These are phyloP conservation scores for Cossypha niveicapilla DNA, from an alignment of 2,797 vertebrate species.

Conservation along the genomic window DNA sequence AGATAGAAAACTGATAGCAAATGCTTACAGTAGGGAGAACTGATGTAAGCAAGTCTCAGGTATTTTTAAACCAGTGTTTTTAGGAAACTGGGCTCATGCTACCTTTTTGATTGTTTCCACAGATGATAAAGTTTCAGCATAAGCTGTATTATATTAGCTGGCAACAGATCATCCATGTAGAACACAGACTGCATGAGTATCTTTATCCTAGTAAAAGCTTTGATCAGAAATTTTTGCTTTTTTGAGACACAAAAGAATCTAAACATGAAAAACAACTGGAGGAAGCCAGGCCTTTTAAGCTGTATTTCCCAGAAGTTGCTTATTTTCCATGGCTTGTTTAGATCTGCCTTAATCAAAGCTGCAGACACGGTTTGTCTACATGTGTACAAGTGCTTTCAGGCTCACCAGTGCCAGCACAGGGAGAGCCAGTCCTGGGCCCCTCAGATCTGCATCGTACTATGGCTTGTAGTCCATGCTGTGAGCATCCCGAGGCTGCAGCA, in stretches of 20 bases:
- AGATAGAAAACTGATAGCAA: not conserved
- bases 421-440: not conserved
- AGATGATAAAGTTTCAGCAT: not conserved
- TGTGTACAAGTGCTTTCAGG: fast-evolving
- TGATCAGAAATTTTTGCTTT: not conserved
- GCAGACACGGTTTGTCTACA: not conserved
- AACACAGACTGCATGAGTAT: not conserved
- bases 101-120: not conserved
- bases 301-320: not conserved
- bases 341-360: not conserved
- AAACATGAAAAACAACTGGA: not conserved
- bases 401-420: not conserved
- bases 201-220: not conserved
- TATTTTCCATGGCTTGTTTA: not conserved
- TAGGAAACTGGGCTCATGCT: not conserved
- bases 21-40: not conserved
- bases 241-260: not conserved
- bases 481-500: not conserved
- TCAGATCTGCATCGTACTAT: not conserved
- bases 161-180: not conserved
- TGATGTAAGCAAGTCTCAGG: not conserved
- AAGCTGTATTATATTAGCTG: not conserved
- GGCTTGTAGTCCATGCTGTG: not conserved
- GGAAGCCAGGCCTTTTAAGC: not conserved
- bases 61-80: not conserved